phyloP scores from a whole-genome alignment of 2,888 invertebrate species.

The Imbricaverruca yamaguchii region DNA sequence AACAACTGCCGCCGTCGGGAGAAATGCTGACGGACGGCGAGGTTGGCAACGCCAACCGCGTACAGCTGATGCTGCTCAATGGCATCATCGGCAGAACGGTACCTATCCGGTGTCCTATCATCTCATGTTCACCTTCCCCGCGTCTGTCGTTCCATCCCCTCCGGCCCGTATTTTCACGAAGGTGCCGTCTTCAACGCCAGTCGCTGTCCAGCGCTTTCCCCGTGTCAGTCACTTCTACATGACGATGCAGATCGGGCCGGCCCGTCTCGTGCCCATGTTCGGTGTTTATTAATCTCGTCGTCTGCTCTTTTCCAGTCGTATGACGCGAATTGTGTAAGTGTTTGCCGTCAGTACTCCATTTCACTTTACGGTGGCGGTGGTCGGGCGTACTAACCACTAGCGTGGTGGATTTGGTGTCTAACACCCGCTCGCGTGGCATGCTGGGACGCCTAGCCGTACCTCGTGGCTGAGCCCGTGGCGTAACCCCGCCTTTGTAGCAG shows the following conservation, averaged over 20 bases:
- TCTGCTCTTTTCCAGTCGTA: constrained; percentile 17
- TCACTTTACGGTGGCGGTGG: not conserved
- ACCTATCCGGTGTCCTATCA: not conserved
- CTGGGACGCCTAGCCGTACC: not conserved
- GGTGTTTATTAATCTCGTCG: not conserved
- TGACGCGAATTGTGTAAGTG: constrained; percentile 23
- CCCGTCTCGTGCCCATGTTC: not conserved
- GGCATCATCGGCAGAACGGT: not conserved
- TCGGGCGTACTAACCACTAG: not conserved
- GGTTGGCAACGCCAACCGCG: not conserved
- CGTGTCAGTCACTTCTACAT: too few species aligned
- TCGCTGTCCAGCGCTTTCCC: too few species aligned
- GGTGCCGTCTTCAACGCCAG: too few species aligned
- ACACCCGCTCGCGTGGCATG: not conserved
- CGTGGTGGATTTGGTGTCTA: not conserved
- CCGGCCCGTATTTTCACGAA: too few species aligned
- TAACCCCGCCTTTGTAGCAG: not conserved
- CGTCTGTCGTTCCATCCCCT: too few species aligned
- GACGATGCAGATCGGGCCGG: not conserved
- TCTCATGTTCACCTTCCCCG: too few species aligned
- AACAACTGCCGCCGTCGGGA: not conserved
- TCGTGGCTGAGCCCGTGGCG: too few species aligned
- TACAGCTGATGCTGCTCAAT: not conserved
- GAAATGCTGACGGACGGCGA: not conserved
- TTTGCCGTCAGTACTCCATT: not conserved